phyloP scores from a whole-genome alignment of 1,140 invertebrate species.

The Lanistes nyassanus region DNA sequence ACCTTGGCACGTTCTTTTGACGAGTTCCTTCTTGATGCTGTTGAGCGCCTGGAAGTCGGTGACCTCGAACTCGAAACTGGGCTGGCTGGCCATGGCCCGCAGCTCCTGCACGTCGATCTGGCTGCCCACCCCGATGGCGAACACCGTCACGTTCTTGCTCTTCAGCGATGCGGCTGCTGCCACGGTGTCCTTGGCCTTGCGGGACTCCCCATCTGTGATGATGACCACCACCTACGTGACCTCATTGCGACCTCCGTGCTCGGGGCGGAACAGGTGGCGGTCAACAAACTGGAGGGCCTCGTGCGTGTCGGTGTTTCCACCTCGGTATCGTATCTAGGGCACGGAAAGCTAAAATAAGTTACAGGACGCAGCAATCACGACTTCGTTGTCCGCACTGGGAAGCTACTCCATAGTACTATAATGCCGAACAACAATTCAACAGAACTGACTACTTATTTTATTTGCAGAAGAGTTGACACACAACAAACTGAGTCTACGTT shows the following conservation, averaged over 20 bases:
- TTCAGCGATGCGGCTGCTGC: constrained; percentile 9
- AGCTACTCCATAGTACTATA: background rate
- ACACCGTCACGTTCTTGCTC: constrained; percentile 25
- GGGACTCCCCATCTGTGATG: constrained; percentile 54
- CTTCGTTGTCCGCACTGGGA: background rate
- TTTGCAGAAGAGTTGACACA: too few relatives aligned
- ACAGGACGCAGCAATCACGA: background rate
- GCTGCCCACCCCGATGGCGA: constrained; percentile 50
- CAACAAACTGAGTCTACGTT: background rate
- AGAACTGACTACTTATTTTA: too few relatives aligned
- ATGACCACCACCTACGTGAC: constrained; percentile 42
- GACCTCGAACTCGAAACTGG: constrained; percentile 34
- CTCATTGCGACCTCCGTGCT: constrained; percentile 36
- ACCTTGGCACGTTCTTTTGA: constrained; percentile 44
- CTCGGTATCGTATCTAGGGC: constrained; percentile 21
- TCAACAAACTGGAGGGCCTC: constrained; percentile 36
- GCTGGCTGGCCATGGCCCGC: constrained; percentile 39
- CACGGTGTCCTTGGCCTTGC: constrained; percentile 23
- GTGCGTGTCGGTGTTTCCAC: constrained; percentile 48
- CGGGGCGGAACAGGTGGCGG: constrained; percentile 29
- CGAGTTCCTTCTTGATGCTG: constrained; percentile 35
- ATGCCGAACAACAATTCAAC: background rate
- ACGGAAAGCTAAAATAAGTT: too few relatives aligned
- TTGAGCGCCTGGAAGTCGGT: constrained; percentile 37
- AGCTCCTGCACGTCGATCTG: constrained; percentile 37